phyloP scores from a whole-genome alignment of 1,140 invertebrate species.

The Ylistrum balloti region DNA sequence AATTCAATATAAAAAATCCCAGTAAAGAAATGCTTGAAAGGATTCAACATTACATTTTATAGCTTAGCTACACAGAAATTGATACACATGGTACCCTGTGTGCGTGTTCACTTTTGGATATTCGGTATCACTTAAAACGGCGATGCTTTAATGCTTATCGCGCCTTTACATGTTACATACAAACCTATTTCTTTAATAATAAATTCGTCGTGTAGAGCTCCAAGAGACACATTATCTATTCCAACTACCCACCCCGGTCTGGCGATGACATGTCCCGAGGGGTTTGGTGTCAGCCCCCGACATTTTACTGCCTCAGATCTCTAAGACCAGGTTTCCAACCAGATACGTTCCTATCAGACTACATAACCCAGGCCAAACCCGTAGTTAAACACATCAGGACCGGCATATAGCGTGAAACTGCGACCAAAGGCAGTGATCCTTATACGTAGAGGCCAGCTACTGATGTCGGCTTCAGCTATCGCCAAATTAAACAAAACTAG shows the following conservation, averaged over 20 bases:
- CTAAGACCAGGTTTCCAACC: neutral
- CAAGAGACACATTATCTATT: neutral
- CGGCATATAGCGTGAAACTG: neutral
- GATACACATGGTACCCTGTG: too few species aligned
- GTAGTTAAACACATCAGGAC: neutral
- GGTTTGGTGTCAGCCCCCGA: neutral
- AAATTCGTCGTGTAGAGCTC: neutral
- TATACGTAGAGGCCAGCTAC: slow-evolving; percentile 13
- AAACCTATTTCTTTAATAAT: neutral
- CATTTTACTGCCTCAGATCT: slow-evolving; percentile 13
- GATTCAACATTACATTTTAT: too few species aligned
- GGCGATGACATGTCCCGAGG: neutral
- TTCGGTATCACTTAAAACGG: too few species aligned
- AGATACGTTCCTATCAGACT: neutral
- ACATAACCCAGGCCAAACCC: slow-evolving; percentile 3
- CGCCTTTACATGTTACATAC: too few species aligned
- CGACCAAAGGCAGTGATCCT: neutral
- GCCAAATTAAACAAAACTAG: neutral
- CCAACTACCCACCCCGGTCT: neutral
- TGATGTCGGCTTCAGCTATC: slow-evolving; percentile 23
- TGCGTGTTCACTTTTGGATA: too few species aligned
- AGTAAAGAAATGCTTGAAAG: too few species aligned
- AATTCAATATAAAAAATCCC: too few species aligned
- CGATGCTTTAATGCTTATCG: too few species aligned
- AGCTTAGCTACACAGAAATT: too few species aligned